phyloP scores from a whole-genome alignment of 2,888 invertebrate species.

The Prenolepis imparis region DNA sequence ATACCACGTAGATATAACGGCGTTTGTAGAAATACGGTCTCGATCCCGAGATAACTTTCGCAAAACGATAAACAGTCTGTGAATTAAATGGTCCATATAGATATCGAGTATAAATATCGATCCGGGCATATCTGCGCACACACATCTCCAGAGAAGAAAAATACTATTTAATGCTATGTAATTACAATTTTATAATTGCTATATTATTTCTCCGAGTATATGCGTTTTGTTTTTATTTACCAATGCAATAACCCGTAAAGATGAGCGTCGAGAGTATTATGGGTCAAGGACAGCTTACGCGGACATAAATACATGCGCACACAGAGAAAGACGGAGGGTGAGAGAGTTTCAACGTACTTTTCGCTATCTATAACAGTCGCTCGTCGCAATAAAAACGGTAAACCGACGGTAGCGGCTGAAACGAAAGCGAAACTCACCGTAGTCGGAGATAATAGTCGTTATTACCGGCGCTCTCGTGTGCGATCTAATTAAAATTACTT shows the following conservation, averaged over 20 bases:
- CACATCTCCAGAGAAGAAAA: too few relatives aligned
- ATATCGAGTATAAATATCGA: background rate
- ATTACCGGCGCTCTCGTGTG: slow-evolving; percentile 46
- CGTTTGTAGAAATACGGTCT: slow-evolving; percentile 37
- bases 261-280: slow-evolving; percentile 6
- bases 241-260: slow-evolving; percentile 3
- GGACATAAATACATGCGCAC: slow-evolving; percentile 49
- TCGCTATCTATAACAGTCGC: slow-evolving; percentile 41
- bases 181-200: background rate
- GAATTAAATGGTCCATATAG: background rate
- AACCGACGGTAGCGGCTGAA: slow-evolving; percentile 27
- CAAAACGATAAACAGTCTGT: slow-evolving; percentile 13
- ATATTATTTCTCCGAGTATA: background rate
- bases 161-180: too few relatives aligned
- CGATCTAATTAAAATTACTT: slow-evolving; percentile 75
- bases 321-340: slow-evolving; percentile 59
- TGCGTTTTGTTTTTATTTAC: background rate
- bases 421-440: slow-evolving; percentile 64
- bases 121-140: background rate
- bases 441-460: slow-evolving; percentile 45
- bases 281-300: slow-evolving; percentile 41
- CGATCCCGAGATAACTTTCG: slow-evolving; percentile 29
- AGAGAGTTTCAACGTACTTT: slow-evolving; percentile 44
- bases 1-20: slow-evolving; percentile 32
- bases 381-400: slow-evolving; percentile 48